Evolutionary conservation across 2,888 invertebrate genomes (phyloP).

Genomic region (Euplexia lucipara): DNA sequence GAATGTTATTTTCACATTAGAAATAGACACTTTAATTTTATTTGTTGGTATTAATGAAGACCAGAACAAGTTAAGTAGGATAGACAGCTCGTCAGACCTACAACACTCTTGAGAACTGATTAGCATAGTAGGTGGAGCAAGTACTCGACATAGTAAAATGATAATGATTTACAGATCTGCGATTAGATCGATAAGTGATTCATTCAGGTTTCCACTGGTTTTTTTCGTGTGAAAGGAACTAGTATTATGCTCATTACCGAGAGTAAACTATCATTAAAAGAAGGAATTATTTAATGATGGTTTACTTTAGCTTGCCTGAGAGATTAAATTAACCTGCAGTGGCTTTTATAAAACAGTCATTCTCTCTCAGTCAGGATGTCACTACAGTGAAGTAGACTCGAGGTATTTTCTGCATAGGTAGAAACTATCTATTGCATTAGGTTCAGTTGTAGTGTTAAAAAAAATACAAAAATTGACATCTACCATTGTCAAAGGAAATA

Average conservation of each 20-base stretch:
- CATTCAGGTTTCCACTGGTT: background rate
- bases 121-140: slow-evolving; percentile 12
- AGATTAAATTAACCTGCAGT: background rate
- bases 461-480: too few species aligned
- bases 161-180: slow-evolving; percentile 28
- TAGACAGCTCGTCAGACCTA: background rate
- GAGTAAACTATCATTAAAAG: slow-evolving; percentile 17
- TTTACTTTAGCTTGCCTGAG: too few species aligned
- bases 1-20: too few species aligned
- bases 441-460: too few species aligned
- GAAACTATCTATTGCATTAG: too few species aligned
- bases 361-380: background rate
- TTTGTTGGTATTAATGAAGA: background rate
- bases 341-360: background rate
- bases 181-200: slow-evolving; percentile 9
- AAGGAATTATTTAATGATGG: too few species aligned
- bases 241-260: slow-evolving; percentile 18
- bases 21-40: too few species aligned
- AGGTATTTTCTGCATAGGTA: too few species aligned
- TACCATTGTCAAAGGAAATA: background rate
- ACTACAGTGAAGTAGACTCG: too few species aligned
- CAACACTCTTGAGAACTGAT: slow-evolving; percentile 5
- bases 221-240: slow-evolving; percentile 14
- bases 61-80: slow-evolving; percentile 23
- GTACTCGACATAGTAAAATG: slow-evolving; percentile 3